These are phyloP conservation scores for Anthonomus grandis DNA, from an alignment of 1,140 invertebrate genomes.

Conservation along the genomic window DNA sequence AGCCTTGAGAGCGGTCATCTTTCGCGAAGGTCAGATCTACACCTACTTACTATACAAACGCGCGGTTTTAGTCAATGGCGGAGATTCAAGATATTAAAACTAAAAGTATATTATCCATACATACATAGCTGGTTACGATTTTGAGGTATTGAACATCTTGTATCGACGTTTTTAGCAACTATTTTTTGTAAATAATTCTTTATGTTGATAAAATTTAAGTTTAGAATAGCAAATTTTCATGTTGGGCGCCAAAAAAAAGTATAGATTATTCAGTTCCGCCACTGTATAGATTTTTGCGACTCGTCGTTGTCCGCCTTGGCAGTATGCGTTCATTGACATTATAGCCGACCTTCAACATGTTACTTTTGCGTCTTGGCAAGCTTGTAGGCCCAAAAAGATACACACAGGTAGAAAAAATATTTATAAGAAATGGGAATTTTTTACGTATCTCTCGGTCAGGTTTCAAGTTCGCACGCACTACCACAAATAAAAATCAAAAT, in stretches of 20 bases:
- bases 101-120: no score
- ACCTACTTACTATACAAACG: background rate
- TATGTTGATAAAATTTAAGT: no score
- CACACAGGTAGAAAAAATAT: constrained; percentile 12
- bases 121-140: no score
- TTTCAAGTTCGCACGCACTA: background rate
- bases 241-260: no score
- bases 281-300: constrained; percentile 6
- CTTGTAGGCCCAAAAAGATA: constrained; percentile 6
- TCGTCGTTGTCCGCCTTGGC: no score
- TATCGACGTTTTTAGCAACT: no score
- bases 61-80: background rate
- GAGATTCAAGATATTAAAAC: no score
- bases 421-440: no score
- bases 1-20: constrained; percentile 13
- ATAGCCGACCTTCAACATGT: constrained; percentile 48
- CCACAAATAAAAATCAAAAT: background rate
- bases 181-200: no score
- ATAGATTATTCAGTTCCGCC: constrained; percentile 9
- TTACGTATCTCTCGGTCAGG: no score
- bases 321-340: constrained; percentile 47
- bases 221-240: no score
- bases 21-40: constrained; percentile 8
- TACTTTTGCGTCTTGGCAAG: constrained; percentile 40
- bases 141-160: no score